These are phyloP conservation scores for Euphydryas editha DNA, from an alignment of 2,888 invertebrate genomes.

Conservation along the genomic window DNA sequence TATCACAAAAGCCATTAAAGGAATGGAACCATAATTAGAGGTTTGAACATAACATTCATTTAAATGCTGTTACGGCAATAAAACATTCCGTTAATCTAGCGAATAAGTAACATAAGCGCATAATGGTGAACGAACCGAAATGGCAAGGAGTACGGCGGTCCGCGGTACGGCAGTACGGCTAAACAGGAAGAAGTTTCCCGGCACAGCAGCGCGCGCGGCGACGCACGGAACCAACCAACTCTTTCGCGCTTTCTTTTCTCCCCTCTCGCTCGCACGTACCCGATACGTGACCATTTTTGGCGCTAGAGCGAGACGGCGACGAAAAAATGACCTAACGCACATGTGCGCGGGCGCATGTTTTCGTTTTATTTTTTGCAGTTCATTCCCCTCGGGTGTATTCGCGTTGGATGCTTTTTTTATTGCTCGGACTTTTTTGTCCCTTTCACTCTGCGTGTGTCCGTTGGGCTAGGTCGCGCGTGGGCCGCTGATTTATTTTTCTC, in stretches of 20 bases:
- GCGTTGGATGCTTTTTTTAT: slow-evolving; percentile 61
- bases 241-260: slow-evolving; percentile 78
- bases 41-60: not conserved
- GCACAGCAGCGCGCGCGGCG: slow-evolving; percentile 65
- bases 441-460: slow-evolving; percentile 68
- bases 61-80: not conserved
- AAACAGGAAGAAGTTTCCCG: slow-evolving; percentile 78
- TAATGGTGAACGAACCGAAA: slow-evolving; percentile 53
- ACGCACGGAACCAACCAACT: slow-evolving; percentile 70
- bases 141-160: slow-evolving; percentile 48
- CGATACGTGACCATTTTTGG: slow-evolving; percentile 63
- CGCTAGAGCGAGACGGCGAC: slow-evolving; percentile 66
- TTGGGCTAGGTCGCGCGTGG: slow-evolving; percentile 71
- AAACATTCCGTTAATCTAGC: slow-evolving; percentile 21
- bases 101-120: slow-evolving; percentile 37
- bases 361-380: slow-evolving; percentile 81
- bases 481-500: slow-evolving; percentile 62
- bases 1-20: not conserved
- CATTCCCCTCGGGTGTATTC: slow-evolving; percentile 78
- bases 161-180: slow-evolving; percentile 43
- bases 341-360: slow-evolving; percentile 75
- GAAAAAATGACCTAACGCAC: slow-evolving; percentile 81
- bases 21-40: not conserved
- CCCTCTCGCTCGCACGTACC: slow-evolving; percentile 61
- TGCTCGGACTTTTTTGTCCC: slow-evolving; percentile 56